Evolutionary conservation across 2,888 invertebrate species (phyloP).

Genomic region (Zootermopsis nevadensis): DNA sequence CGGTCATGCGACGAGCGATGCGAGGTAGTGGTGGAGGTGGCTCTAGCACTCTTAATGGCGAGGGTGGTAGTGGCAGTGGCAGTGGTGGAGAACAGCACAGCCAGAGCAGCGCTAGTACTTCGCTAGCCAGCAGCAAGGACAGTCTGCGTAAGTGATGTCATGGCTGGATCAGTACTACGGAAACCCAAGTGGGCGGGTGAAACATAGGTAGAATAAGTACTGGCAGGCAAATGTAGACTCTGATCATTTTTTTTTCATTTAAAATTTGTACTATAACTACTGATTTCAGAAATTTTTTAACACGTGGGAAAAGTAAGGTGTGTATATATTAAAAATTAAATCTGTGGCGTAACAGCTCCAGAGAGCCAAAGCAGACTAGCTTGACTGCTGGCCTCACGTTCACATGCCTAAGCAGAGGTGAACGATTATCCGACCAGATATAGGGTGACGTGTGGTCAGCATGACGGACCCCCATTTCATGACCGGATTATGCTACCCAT

Average conservation of each 20-base stretch:
- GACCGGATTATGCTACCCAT: too few relatives aligned
- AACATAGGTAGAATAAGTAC: background rate
- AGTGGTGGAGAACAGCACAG: constrained; percentile 54
- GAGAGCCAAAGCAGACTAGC: too few relatives aligned
- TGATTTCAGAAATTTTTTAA: too few relatives aligned
- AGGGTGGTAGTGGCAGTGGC: constrained; percentile 54
- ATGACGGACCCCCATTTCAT: too few relatives aligned
- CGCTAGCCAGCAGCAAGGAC: constrained; percentile 60
- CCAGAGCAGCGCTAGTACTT: constrained; percentile 58
- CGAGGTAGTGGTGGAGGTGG: constrained; percentile 56
- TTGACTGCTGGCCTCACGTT: too few relatives aligned
- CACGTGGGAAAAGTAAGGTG: too few relatives aligned
- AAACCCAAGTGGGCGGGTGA: constrained; percentile 6
- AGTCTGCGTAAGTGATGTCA: constrained; percentile 58
- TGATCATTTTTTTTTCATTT: background rate
- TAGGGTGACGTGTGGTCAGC: too few relatives aligned
- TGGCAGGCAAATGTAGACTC: background rate
- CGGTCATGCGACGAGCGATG: constrained; percentile 54
- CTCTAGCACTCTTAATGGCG: constrained; percentile 51
- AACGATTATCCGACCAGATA: too few relatives aligned
- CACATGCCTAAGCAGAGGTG: too few relatives aligned
- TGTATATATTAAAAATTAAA: too few relatives aligned
- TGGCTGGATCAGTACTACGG: background rate
- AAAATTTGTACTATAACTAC: too few relatives aligned
- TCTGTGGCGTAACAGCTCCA: too few relatives aligned